Evolutionary conservation across 64 coral and sea anemone species (phyloP).

Genomic region (Acropora yongei): DNA sequence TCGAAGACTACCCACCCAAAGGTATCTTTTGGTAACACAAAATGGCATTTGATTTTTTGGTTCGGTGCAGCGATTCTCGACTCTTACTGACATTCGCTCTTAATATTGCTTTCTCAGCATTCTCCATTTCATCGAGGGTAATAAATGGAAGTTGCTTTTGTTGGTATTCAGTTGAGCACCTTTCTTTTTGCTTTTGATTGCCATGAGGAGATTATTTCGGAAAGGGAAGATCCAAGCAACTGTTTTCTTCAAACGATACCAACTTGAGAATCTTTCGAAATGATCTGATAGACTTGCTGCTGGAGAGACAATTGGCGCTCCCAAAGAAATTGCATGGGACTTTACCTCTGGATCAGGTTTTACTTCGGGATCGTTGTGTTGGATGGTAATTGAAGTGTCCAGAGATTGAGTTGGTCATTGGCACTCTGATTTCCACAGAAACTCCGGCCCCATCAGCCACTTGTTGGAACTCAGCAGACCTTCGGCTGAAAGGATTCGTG

Average conservation of each 20-base stretch:
- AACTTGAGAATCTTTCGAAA: neutral
- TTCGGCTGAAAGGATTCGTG: neutral
- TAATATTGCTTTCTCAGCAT: too few species aligned
- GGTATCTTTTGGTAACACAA: too few species aligned
- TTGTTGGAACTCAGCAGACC: neutral
- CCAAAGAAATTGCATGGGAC: too few species aligned
- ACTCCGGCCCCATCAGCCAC: conserved; percentile 4
- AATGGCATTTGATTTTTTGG: too few species aligned
- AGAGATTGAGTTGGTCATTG: neutral
- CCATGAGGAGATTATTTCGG: neutral
- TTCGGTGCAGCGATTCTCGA: too few species aligned
- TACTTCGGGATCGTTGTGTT: neutral
- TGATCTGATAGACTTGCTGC: neutral
- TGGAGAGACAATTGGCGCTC: too few species aligned
- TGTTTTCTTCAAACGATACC: neutral
- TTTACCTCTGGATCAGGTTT: too few species aligned
- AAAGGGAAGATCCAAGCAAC: neutral
- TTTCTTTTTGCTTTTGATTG: too few species aligned
- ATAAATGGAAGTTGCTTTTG: neutral
- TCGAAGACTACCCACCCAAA: too few species aligned
- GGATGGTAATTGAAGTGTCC: neutral
- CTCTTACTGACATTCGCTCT: too few species aligned
- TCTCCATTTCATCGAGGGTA: neutral
- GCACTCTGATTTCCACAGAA: conserved; percentile 1
- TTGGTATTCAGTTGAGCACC: neutral